Evolutionary conservation across 2,888 invertebrate species (phyloP), one percentile per base, ranked within the genome.

Genomic region (Slavum lentiscoides): DNA sequence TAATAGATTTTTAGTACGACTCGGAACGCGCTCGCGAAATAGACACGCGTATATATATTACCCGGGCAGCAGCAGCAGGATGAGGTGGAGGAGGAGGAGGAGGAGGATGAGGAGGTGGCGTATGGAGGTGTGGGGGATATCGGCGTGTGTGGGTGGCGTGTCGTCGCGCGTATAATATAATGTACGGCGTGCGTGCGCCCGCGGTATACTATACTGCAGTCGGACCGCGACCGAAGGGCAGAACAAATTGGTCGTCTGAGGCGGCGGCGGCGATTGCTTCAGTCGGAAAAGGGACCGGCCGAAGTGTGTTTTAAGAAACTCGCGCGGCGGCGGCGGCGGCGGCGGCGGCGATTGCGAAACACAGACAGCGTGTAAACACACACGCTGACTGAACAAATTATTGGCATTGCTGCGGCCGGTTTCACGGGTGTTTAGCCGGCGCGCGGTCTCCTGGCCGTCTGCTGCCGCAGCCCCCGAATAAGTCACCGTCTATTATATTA

Each of bases 401-500:
- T 43, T 37, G 64, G 74, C 43, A 30, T 61, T 19, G 30, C 30
- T 30, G 30, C 30, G 30, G 30, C 30, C 30, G 39, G 69, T 77
- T 77, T 77, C 76, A 77, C 69, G 69, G 61, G 23, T 61, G 49
- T 69, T 77, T 49, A 58, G 23, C 19, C 30, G n/a, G 62, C n/a
- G 15, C 37, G 37, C 76, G 75, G 76, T 61, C 76, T 69, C 76
- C 76, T 43, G 61, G 61, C 59, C 69, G 76, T 77, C 76, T 77
- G 61, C 30, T 30, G 30, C 30, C n/a, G 64, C 74, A 62, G 39
- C 59, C 30, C 49, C 49, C 74, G 74, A 55, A 30, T 53, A 15
- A 4, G 8, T 49, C 43, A 19, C 6, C 21, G 2, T 19, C 8
- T 6, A 4, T 4, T 39, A 39, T 37, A 17, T 64, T 37, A 62